Evolutionary conservation across 1,140 invertebrate genomes (phyloP), one percentile per base, ranked within the genome.

Genomic region (Amphibalanus amphitrite): DNA sequence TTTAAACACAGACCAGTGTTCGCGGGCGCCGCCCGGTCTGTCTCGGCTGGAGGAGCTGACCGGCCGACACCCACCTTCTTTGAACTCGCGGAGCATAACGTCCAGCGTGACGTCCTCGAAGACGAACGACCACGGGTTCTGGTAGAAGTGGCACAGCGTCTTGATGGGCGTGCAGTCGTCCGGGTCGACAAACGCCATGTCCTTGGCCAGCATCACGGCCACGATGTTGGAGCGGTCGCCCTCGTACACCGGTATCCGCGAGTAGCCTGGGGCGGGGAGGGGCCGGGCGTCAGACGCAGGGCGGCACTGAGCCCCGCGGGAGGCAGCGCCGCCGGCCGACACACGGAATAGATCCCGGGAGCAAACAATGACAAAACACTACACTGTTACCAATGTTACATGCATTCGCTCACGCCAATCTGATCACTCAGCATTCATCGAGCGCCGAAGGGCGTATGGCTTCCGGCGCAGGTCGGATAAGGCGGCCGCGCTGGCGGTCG

Each of bases 51-150:
- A n/a, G n/a, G n/a, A n/a, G n/a, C n/a, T n/a, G n/a, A n/a, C n/a
- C n/a, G n/a, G n/a, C n/a, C n/a, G n/a, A n/a, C n/a, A 71, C 75
- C 78, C 74, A 88, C 91, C 91, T 83, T 93, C 93, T 82, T 97
- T 97, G 77, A 99, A 98, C 79, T 97, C 94, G 79, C 93, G 92
- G 77, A 99, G 90, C 87, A 98, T 95, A 47, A 93, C 85, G 78
- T 97, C 93, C 28, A 99, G 82, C 0, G 92, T 95, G 69, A 92
- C 89, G 79, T 99, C 95, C 78, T 96, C 92, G 80, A 96, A 97
- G 26, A 98, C 91, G 81, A 93, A 97, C 79, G 94, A 91, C 77
- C 94, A 91, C 0, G 89, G 88, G 82, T 98, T 97, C 80, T 97
- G 92, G 82, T 99, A 97, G 82, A 96, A 98, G 80, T 95, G 90